Evolutionary conservation across 2,113 vertebrate genomes (phyloP).

Genomic region (Archocentrus centrarchus): DNA sequence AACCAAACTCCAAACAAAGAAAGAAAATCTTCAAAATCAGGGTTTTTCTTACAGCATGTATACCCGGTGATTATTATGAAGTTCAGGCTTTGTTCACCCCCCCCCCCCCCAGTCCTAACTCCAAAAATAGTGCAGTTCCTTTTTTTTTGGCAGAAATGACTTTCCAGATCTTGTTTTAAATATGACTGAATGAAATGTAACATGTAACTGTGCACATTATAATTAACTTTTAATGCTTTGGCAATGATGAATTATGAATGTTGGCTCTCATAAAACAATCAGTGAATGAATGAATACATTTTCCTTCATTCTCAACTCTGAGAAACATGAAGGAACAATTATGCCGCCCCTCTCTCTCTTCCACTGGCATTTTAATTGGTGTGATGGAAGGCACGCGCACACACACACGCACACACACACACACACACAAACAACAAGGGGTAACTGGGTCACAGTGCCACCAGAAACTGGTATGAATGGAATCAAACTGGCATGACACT

Average conservation of each 20-base stretch:
- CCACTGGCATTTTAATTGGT: constrained; percentile 31
- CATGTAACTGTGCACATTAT: not conserved
- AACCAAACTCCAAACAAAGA: not conserved
- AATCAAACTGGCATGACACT: constrained; percentile 40
- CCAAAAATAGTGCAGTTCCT: not conserved
- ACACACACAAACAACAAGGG: not conserved
- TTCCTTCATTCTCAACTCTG: not conserved
- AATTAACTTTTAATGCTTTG: not conserved
- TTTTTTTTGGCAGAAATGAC: too few relatives aligned
- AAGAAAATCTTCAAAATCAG: not conserved
- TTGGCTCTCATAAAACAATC: not conserved
- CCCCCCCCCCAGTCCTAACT: too few relatives aligned
- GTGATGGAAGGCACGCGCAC: not conserved
- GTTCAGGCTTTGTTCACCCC: not conserved
- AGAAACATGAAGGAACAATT: constrained; percentile 29
- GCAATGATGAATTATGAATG: not conserved
- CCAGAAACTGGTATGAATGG: constrained; percentile 33
- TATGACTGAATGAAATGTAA: not conserved
- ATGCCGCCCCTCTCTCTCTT: not conserved
- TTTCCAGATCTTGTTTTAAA: too few relatives aligned
- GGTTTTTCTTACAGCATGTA: not conserved
- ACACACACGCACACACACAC: constrained; percentile 8
- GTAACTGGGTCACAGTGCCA: constrained; percentile 33
- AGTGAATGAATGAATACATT: not conserved
- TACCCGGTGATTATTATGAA: not conserved